Percentiles rank a stretch among this genome's conserved stretches.
Evolutionary conservation across 1,140 invertebrate genomes (phyloP).

Genomic region (Hylaeus volcanicus): DNA sequence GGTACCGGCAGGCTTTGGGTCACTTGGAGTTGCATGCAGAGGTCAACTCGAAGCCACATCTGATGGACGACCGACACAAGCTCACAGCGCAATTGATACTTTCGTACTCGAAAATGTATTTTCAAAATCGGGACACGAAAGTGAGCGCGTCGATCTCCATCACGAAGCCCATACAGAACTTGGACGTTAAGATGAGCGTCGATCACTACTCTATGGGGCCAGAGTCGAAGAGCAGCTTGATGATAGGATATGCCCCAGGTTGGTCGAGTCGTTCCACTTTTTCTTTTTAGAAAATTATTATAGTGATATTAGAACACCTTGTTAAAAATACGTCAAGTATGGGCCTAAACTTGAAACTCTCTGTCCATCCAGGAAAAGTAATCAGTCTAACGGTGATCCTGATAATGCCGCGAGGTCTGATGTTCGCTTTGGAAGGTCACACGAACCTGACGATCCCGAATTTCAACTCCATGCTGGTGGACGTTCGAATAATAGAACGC

Average conservation of each 20-base stretch:
- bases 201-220: conserved; percentile 71
- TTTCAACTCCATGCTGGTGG: conserved; percentile 82
- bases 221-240: conserved; percentile 72
- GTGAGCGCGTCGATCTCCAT: conserved; percentile 77
- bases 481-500: conserved; percentile 82
- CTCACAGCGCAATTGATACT: conserved; percentile 81
- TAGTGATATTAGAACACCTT: too few relatives aligned
- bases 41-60: conserved; percentile 79
- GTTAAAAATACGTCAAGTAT: too few relatives aligned
- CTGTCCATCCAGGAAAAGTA: conserved; percentile 81
- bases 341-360: too few relatives aligned
- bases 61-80: conserved; percentile 81
- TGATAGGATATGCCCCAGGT: conserved; percentile 80
- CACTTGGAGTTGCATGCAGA: conserved; percentile 81
- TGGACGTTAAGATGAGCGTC: conserved; percentile 79
- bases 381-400: conserved; percentile 80
- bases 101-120: conserved; percentile 80
- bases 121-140: conserved; percentile 77
- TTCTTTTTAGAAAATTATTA: too few relatives aligned
- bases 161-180: conserved; percentile 78
- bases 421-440: conserved; percentile 82
- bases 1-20: conserved; percentile 82
- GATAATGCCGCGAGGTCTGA: conserved; percentile 80
- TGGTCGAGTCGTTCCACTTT: background rate
- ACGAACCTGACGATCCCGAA: conserved; percentile 84